Evolutionary conservation across 1,140 invertebrate species (phyloP), one percentile per base, ranked within the genome.

Genomic region (Drosophila rufa): DNA sequence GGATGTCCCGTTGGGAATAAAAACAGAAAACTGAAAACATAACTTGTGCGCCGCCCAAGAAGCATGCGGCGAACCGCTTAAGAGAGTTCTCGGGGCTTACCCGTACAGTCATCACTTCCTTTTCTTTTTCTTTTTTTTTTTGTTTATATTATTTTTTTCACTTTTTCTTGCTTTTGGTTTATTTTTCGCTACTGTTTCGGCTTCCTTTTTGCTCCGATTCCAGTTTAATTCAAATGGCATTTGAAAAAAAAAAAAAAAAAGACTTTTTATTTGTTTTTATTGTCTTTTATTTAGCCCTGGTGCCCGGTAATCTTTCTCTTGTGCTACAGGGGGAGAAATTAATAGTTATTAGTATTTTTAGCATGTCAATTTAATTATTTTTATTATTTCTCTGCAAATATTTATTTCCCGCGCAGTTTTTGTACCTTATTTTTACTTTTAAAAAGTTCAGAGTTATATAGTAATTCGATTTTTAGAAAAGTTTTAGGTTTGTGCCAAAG

Each of bases 181-280:
- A 43, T 19, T 42, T 59, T 55, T 42, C 25, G 45, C 33, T 36
- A 55, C 46, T 66, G 60, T 65, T 64, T 57, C 57, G 15, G 42
- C 42, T 60, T 59, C 42, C 46, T 53, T 57, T 62, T 66, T 43
- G 27, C 61, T 36, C 46, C 48, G 53, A 46, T 79, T 79, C 56
- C 64, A 66, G 70, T 82, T 77, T 82, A 82, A 86, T 82, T 87
- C 70, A 73, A 87, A 87, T 89, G 65, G 36, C 80, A 80, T 89
- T 84, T 89, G 47, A 40, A 71, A 80, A 75, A 56, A 42, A 42
- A 81, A 19, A 22, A 22, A 22, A 22, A 22, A 2, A n/a, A n/a
- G n/a, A 89, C 80, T 89, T 89, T 78, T 87, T 83, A 89, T 83
- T 83, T 89, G 77, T 56, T 87, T 80, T 83, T 77, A 84, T 87